Evolutionary conservation across 2,888 invertebrate genomes (phyloP), one percentile per base, ranked within the genome.

Genomic region (Ormyrus thymus): DNA sequence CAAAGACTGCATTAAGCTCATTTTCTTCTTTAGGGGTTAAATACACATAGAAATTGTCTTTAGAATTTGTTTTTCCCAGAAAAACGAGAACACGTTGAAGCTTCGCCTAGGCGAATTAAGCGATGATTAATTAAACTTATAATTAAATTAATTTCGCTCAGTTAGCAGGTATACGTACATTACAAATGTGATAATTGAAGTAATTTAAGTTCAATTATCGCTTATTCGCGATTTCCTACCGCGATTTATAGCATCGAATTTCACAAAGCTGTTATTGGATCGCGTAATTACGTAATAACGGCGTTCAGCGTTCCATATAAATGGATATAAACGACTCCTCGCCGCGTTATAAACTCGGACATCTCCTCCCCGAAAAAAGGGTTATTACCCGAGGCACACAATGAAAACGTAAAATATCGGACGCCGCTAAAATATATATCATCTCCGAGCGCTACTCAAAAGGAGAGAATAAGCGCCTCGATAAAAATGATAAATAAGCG

Each of bases 201-300:
- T 65, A 13, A 74, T 76, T 48, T 46, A 77, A 48, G 7, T 59
- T 59, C 48, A 55, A 69, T 76, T 51, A 76, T 10, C 46, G 62
- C 15, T 3, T 46, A 55, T 65, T 51, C 45, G 48, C 48, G 43
- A 61, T 59, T 55, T 58, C 13, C 61, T 48, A 8, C n/a, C 10
- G 29, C 46, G 10, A 65, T 65, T 77, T 64, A 65, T 56, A 66
- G 3, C 48, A 11, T 53, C 15, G 43, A 50, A 29, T 73, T 56
- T 48, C 46, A 56, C 53, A 53, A 73, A 69, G 58, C 66, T 66
- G 3, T 51, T 66, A 59, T 66, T 46, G 11, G 45, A 77, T 66
- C 65, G 53, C 15, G 45, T 59, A 72, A 66, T 59, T 46, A 46
- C 46, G 51, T 66, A 59, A 76, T 64, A 48, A 61, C 6, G 6